Evolutionary conservation across 2,113 vertebrate genomes (phyloP).

Genomic region (Sturnus vulgaris): DNA sequence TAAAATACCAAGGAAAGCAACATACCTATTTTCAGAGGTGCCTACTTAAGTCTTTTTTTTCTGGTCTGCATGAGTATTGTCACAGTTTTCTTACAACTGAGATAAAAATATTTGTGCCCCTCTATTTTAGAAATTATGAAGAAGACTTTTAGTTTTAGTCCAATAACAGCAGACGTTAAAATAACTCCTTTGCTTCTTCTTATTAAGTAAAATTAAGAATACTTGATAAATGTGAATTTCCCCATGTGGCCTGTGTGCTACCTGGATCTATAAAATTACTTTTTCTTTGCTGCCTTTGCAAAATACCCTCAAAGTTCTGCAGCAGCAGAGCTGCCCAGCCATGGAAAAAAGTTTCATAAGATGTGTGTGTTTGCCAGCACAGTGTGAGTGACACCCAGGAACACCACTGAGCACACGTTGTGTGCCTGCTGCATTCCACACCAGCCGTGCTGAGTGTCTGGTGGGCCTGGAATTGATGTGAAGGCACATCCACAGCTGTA

Average conservation of each 20-base stretch:
- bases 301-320: neutral
- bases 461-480: neutral
- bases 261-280: neutral
- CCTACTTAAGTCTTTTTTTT: neutral
- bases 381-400: neutral
- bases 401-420: rapidly evolving
- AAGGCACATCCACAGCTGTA: neutral
- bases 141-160: neutral
- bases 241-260: neutral
- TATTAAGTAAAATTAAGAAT: neutral
- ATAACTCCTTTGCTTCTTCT: neutral
- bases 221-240: neutral
- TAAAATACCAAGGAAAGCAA: neutral
- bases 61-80: neutral
- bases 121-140: neutral
- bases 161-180: neutral
- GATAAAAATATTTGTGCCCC: neutral
- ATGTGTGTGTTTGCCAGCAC: neutral
- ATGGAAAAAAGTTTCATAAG: neutral
- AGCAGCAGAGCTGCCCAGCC: neutral
- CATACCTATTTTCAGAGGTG: neutral
- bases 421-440: neutral
- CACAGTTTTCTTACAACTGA: neutral
- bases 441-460: neutral
- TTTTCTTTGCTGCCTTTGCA: neutral